Percentiles rank a stretch among this genome's conserved stretches.
Evolutionary conservation across 2,797 vertebrate species (phyloP).

Genomic region (Coendou prehensilis): DNA sequence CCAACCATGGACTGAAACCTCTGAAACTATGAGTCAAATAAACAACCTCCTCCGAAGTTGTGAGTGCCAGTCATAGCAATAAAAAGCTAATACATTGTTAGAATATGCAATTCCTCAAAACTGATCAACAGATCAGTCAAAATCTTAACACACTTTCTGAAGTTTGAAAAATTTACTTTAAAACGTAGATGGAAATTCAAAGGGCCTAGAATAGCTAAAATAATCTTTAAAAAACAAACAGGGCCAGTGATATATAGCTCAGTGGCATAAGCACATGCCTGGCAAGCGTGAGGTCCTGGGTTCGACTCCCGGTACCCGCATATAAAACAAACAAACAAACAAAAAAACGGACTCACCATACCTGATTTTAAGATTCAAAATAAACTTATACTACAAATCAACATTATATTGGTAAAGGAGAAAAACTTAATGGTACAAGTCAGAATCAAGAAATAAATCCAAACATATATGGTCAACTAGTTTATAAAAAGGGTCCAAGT

Average conservation of each 20-base stretch:
- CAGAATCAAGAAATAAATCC: background rate
- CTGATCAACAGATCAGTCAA: background rate
- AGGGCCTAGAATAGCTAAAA: background rate
- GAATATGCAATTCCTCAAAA: background rate
- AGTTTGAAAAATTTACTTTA: background rate
- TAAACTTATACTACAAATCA: conserved; percentile 2
- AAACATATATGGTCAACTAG: background rate
- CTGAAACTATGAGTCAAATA: background rate
- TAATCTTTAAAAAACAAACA: background rate
- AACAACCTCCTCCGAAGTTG: background rate
- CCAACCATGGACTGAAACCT: background rate
- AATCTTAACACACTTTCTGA: background rate
- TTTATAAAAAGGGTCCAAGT: background rate
- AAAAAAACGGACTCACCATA: background rate
- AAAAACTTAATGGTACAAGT: background rate
- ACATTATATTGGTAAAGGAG: background rate
- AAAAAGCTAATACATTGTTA: background rate
- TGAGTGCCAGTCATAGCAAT: background rate
- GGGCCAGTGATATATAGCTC: too few relatives aligned
- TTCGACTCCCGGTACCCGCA: too few relatives aligned
- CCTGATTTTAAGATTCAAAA: conserved; percentile 14
- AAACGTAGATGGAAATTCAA: background rate
- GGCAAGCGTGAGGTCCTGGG: too few relatives aligned
- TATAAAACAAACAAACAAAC: too few relatives aligned
- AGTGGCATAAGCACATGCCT: too few relatives aligned